Evolutionary conservation across 2,888 invertebrate genomes (phyloP).

Genomic region (Macrophya alboannulata): DNA sequence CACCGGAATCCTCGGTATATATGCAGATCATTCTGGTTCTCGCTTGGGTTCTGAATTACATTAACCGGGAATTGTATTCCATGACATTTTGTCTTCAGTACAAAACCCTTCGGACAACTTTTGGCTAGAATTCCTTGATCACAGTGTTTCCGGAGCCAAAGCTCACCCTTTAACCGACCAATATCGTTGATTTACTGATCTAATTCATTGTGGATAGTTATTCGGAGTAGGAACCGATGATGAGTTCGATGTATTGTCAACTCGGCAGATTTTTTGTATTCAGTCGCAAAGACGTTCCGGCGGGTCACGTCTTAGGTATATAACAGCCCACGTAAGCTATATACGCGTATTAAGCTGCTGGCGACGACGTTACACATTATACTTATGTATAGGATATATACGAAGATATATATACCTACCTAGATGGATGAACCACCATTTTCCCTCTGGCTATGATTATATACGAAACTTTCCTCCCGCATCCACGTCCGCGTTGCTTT

Average conservation of each 20-base stretch:
- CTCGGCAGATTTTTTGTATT: conserved; percentile 17
- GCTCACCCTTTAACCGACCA: background rate
- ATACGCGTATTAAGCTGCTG: conserved; percentile 35
- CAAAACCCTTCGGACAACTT: background rate
- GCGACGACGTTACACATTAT: conserved; percentile 31
- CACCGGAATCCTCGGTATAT: background rate
- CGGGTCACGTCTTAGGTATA: conserved; percentile 27
- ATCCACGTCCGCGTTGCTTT: conserved; percentile 70
- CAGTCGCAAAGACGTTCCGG: conserved; percentile 14
- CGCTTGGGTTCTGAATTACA: background rate
- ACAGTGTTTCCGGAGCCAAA: background rate
- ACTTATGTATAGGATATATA: conserved; percentile 15
- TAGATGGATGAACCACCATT: conserved; percentile 17
- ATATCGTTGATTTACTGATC: background rate
- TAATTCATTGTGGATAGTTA: background rate
- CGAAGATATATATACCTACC: conserved; percentile 2
- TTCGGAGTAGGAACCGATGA: background rate
- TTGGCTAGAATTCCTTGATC: background rate
- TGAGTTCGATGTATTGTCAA: background rate
- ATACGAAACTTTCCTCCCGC: conserved; percentile 51
- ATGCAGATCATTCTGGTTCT: background rate
- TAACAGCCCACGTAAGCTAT: conserved; percentile 35
- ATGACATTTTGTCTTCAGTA: background rate
- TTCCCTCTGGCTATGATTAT: conserved; percentile 48
- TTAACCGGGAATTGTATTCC: conserved; percentile 8